phyloP scores from a whole-genome alignment of 1,140 invertebrate genomes.

The Drosophila trapezifrons region DNA sequence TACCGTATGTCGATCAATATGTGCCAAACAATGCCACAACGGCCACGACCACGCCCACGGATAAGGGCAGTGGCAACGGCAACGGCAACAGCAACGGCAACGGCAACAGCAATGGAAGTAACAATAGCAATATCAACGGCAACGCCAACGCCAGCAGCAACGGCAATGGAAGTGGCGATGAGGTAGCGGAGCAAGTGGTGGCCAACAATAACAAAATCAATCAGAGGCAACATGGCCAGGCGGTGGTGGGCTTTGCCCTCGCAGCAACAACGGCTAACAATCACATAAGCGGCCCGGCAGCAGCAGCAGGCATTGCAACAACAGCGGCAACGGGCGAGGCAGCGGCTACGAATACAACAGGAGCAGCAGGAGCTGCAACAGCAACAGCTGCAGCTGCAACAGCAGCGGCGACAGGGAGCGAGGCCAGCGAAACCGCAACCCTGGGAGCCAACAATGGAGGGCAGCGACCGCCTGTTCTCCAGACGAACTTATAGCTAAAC shows the following conservation, averaged over 20 bases:
- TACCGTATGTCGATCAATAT: constrained; percentile 84
- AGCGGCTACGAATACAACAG: constrained; percentile 13
- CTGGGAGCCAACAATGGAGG: constrained; percentile 26
- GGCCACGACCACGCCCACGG: constrained; percentile 44
- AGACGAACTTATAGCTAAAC: constrained; percentile 83
- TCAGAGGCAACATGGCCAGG: constrained; percentile 71
- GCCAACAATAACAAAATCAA: constrained; percentile 83
- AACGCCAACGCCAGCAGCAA: constrained; percentile 5
- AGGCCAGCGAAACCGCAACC: constrained; percentile 27
- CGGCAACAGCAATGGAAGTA: constrained; percentile 2
- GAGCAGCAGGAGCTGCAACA: not conserved
- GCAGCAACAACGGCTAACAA: constrained; percentile 38
- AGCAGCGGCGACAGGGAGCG: constrained; percentile 8
- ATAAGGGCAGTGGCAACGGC: constrained; percentile 31
- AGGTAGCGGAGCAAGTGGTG: constrained; percentile 58
- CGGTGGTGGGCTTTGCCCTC: constrained; percentile 25
- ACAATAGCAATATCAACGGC: constrained; percentile 13
- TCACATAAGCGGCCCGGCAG: constrained; percentile 31
- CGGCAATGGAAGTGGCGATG: constrained; percentile 14
- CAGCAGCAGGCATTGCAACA: constrained; percentile 11
- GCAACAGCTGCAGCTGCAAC: no score
- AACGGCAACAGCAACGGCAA: constrained; percentile 1
- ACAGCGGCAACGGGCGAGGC: constrained; percentile 13
- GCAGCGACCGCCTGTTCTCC: constrained; percentile 58
- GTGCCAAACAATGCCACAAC: constrained; percentile 77